phyloP scores from a whole-genome alignment of 2,888 invertebrate genomes.

The Drosophila acutilabella region DNA sequence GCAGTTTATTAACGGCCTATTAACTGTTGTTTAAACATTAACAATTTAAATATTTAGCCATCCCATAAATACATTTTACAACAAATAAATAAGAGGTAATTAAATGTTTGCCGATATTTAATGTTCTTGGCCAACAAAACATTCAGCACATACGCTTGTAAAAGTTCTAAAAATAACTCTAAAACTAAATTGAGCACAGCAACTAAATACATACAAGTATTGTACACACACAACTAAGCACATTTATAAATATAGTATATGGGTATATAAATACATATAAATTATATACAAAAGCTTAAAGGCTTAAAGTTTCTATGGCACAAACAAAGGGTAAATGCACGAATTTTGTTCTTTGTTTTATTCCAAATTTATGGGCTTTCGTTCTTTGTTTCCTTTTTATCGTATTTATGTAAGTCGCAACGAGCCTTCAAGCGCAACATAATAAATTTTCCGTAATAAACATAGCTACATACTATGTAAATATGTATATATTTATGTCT shows the following conservation, averaged over 20 bases:
- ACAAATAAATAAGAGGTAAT: constrained; percentile 26
- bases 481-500: background rate
- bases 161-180: constrained; percentile 58
- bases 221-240: background rate
- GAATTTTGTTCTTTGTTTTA: constrained; percentile 55
- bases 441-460: constrained; percentile 28
- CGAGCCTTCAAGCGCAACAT: constrained; percentile 39
- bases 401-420: constrained; percentile 48
- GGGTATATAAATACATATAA: constrained; percentile 30
- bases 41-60: background rate
- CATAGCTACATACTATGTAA: background rate
- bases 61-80: constrained; percentile 19
- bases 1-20: background rate
- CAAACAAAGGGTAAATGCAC: constrained; percentile 39
- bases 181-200: constrained; percentile 57
- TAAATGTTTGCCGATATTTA: constrained; percentile 26
- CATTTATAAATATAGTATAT: constrained; percentile 4
- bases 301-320: constrained; percentile 57
- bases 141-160: constrained; percentile 42
- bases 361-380: constrained; percentile 58
- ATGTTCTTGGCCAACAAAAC: constrained; percentile 34
- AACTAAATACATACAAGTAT: constrained; percentile 33
- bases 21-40: constrained; percentile 15
- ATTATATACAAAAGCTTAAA: constrained; percentile 42
- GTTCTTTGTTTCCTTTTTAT: constrained; percentile 51